Base-by-base conservation (phyloP, 1,140 invertebrate genomes). In the Zaprionus ghesquierei region DNA sequence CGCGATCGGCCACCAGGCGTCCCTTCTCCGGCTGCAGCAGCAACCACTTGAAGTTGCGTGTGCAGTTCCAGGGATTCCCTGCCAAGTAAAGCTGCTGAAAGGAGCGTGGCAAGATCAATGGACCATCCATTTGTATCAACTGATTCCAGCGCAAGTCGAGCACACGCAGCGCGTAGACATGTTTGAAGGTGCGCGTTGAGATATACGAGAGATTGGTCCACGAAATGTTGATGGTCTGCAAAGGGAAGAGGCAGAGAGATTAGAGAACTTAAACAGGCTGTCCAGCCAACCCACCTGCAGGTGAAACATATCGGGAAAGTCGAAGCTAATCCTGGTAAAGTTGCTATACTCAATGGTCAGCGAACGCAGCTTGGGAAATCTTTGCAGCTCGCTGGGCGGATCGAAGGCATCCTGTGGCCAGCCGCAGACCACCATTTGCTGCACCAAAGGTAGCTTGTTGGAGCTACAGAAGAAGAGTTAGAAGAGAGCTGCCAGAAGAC, bases 61-160 rank as follows among this genome's bases (percentile, higher is more conserved):
- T 92, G 66, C 94, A 95, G 81, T 93, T 94, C 93, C 94, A 94
- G 8, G 92, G 93, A 92, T 95, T 95, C 20, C 93, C 92, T 25
- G 87, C 86, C 54, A 94, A 72, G 72, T 92, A 91, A 15, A 94
- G 61, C 1, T 91, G 70, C 54, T 91, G 73, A 13, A 94, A 91
- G 3, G 70, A 77, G 3, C 80, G 59, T 4, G 80, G 65, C 68
- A 93, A 75, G 2, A 93, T 41, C 29, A 90, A 68, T 0, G 78
- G 72, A 4, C 92, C 78, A 50, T 93, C 86, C 33, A 94, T 78
- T 8, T 90, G 77, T 3, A 69, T 69, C 6, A 94, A 69, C 44
- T 89, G 62, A 79, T 94, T 94, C 84, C 93, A 93, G 62, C 93
- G 91, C 23, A 94, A 74, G 59, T 94, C 93, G 1, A 94, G 69